Base-by-base conservation (phyloP, 2,888 invertebrate species). In the Rosalia funebris region DNA sequence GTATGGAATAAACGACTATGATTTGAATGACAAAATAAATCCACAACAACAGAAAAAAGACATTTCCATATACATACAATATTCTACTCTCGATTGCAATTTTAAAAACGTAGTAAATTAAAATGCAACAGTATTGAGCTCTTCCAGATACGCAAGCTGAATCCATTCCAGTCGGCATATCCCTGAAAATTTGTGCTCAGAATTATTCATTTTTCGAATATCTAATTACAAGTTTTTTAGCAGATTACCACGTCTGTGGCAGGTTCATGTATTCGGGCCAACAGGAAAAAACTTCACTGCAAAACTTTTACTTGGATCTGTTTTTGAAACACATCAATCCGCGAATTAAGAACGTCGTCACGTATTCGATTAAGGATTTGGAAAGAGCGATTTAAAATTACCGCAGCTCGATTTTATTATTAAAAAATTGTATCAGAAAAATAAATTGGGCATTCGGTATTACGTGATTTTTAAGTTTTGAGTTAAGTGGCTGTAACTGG, bases 321-420 rank as follows among this genome's bases (percentile, higher is more conserved):
- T 37, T 34, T 48, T 36, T 48, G 37, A 37, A 48, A 48, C 32
- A 48, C 44, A 44, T 20, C 36, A 37, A 48, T 48, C 48, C 19
- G 11, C 4, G 20, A 37, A 48, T 48, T 48, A 48, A 19, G 11
- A 48, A 17, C 36, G 19, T 19, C 48, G 48, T 48, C 48, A 48
- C 48, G 48, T 48, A 37, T 48, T 48, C 48, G 48, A 48, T 48
- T 48, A 48, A 20, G 48, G 36, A 19, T 48, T 48, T 37, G 36
- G 19, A 36, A 17, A 17, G 20, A 37, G 37, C 11, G 48, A 32
- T 12, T 48, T 37, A 48, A 48, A 48, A 48, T 48, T 48, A 48
- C 19, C 36, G 20, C 17, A 17, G 19, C 11, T 37, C 19, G 7
- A 48, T 36, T 48, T 37, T 12, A 16, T 11, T 17, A 34, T 12